phyloP scores from a whole-genome alignment of 2,888 invertebrate genomes.

The Leptinotarsa rubiginosa region DNA sequence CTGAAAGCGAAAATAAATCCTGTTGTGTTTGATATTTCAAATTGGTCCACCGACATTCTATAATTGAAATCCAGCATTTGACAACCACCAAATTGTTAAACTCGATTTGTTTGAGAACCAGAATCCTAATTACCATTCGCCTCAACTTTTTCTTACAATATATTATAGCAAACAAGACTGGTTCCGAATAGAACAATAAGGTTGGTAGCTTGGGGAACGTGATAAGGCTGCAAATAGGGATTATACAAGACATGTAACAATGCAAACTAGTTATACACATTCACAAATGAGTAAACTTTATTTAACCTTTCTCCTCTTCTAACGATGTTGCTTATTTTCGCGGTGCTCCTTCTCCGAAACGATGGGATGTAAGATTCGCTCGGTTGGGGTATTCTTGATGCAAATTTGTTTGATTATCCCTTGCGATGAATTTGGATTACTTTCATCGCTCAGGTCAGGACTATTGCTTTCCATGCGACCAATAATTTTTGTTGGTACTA shows the following conservation, averaged over 20 bases:
- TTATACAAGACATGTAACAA: slow-evolving; percentile 55
- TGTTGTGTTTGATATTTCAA: too few relatives aligned
- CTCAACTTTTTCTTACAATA: slow-evolving; percentile 44
- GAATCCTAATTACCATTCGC: slow-evolving; percentile 42
- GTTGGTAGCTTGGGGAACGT: slow-evolving; percentile 47
- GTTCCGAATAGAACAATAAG: slow-evolving; percentile 45
- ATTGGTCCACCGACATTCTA: background rate
- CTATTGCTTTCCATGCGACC: slow-evolving; percentile 6
- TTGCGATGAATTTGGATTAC: slow-evolving; percentile 52
- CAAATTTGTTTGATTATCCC: slow-evolving; percentile 56
- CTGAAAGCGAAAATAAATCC: too few relatives aligned
- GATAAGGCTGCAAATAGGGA: slow-evolving; percentile 50
- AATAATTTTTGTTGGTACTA: too few relatives aligned
- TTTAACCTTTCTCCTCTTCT: slow-evolving; percentile 58
- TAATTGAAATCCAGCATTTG: slow-evolving; percentile 28
- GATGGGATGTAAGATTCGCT: slow-evolving; percentile 52
- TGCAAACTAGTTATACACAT: slow-evolving; percentile 58
- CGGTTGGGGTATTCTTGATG: slow-evolving; percentile 62
- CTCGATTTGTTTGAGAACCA: slow-evolving; percentile 39
- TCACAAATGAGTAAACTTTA: slow-evolving; percentile 64
- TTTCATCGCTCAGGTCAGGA: slow-evolving; percentile 44
- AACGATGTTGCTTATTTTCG: slow-evolving; percentile 58
- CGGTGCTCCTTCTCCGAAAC: slow-evolving; percentile 48
- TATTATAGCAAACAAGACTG: slow-evolving; percentile 47
- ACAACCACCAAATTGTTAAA: slow-evolving; percentile 37